These are phyloP conservation scores for Apteryx mantelli DNA, from an alignment of 2,113 vertebrate genomes.

Conservation along the genomic window DNA sequence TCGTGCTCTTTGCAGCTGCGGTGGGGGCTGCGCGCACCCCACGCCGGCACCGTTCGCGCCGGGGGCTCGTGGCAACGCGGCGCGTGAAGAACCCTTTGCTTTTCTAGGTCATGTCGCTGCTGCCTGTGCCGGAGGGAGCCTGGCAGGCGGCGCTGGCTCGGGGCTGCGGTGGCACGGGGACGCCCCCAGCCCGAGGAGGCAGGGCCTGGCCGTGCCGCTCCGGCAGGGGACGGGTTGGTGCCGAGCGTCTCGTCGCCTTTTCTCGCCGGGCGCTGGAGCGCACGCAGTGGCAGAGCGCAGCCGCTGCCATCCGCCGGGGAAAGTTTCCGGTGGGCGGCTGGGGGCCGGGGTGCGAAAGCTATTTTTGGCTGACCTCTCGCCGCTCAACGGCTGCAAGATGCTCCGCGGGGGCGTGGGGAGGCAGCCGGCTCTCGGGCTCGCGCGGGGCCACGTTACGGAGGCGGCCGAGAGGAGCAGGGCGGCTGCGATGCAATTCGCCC, in stretches of 20 bases:
- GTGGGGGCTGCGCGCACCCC: not conserved
- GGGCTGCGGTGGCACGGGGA: not conserved
- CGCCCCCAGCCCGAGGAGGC: not conserved
- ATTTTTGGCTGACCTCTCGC: not conserved
- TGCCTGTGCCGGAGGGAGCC: not conserved
- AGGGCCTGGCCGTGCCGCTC: not conserved
- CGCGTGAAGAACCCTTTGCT: not conserved
- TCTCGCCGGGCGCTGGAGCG: not conserved
- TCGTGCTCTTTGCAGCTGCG: not conserved
- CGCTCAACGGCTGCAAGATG: not conserved
- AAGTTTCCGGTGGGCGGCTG: accelerated
- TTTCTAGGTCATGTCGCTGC: slow-evolving; percentile 62
- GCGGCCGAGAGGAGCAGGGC: not conserved
- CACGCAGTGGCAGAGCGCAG: too few species aligned
- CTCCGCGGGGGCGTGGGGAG: not conserved
- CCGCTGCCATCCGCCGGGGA: accelerated
- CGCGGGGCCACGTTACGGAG: too few species aligned
- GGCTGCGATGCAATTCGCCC: not conserved
- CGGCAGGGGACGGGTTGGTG: not conserved
- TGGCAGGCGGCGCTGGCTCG: not conserved
- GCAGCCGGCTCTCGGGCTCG: not conserved
- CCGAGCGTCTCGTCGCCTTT: accelerated
- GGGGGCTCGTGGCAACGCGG: not conserved
- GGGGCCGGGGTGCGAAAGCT: accelerated
- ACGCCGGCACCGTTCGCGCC: not conserved